Percentiles rank a stretch among this genome's conserved stretches.
Evolutionary conservation across 2,888 invertebrate genomes (phyloP).

Genomic region (Epiblema foenella): DNA sequence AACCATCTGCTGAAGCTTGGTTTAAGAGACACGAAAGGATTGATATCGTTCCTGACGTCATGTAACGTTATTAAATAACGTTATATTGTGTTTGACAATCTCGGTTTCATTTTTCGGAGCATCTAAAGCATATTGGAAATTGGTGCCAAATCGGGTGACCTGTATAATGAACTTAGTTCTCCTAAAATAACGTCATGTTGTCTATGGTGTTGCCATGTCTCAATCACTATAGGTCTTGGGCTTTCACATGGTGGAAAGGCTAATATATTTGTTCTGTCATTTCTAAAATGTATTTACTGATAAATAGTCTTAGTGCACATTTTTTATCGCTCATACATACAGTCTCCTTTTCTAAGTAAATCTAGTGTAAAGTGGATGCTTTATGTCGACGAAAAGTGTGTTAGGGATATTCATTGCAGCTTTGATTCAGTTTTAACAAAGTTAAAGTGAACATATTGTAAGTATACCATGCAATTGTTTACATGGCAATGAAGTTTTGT

Average conservation of each 20-base stretch:
- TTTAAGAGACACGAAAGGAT: neutral
- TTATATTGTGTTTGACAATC: neutral
- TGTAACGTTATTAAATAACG: neutral
- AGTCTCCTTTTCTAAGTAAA: constrained; percentile 30
- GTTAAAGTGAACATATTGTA: constrained; percentile 48
- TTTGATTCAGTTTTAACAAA: constrained; percentile 49
- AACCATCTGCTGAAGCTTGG: neutral
- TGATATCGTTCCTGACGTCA: neutral
- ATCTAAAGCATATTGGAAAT: constrained; percentile 47
- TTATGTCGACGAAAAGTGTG: constrained; percentile 12
- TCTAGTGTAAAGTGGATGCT: constrained; percentile 5
- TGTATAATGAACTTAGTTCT: constrained; percentile 55
- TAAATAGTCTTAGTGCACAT: constrained; percentile 18
- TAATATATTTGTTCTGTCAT: constrained; percentile 80
- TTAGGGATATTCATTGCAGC: constrained; percentile 49
- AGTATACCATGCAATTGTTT: constrained; percentile 62
- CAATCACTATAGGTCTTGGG: constrained; percentile 73
- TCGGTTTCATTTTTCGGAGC: neutral
- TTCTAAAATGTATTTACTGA: constrained; percentile 56
- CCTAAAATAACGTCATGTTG: constrained; percentile 66
- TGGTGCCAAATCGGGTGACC: constrained; percentile 58
- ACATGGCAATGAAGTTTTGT: constrained; percentile 66
- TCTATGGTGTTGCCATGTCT: constrained; percentile 77
- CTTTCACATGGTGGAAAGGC: constrained; percentile 82
- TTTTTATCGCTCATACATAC: constrained; percentile 18